Percentiles rank a stretch among this genome's conserved stretches.
These are phyloP conservation scores for Rhinoptilus africanus DNA, from an alignment of 2,113 vertebrate genomes.

Conservation along the genomic window DNA sequence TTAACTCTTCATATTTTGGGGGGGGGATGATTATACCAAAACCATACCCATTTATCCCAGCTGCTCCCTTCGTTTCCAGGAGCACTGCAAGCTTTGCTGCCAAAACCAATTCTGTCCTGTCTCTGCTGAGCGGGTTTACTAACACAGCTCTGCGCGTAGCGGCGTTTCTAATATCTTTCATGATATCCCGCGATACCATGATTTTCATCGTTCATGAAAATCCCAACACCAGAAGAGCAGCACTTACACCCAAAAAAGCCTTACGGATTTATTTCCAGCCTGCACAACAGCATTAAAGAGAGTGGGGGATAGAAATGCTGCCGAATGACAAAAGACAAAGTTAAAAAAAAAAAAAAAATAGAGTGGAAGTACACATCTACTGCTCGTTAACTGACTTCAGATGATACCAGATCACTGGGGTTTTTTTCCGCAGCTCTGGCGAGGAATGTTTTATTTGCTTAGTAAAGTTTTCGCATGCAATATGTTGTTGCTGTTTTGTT, in stretches of 20 bases:
- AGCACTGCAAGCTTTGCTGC: neutral
- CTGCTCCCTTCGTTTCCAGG: neutral
- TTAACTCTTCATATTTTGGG: neutral
- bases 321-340: neutral
- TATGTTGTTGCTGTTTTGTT: constrained; percentile 43
- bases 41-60: neutral
- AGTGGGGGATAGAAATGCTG: neutral
- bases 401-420: neutral
- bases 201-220: too few species aligned
- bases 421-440: neutral
- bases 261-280: neutral
- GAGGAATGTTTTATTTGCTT: constrained; percentile 23
- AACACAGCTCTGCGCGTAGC: neutral
- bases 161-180: neutral
- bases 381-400: neutral
- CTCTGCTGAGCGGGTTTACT: neutral
- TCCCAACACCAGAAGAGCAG: neutral
- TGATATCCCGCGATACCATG: too few species aligned
- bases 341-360: neutral
- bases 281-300: neutral
- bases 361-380: neutral
- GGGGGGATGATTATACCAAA: neutral
- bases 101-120: neutral
- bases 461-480: constrained; percentile 40
- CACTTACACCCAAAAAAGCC: neutral